A percentile compares a stretch with the other conserved stretches of the same genome.
phyloP scores from a whole-genome alignment of 1,140 invertebrate genomes.

The Grapholita molesta region DNA sequence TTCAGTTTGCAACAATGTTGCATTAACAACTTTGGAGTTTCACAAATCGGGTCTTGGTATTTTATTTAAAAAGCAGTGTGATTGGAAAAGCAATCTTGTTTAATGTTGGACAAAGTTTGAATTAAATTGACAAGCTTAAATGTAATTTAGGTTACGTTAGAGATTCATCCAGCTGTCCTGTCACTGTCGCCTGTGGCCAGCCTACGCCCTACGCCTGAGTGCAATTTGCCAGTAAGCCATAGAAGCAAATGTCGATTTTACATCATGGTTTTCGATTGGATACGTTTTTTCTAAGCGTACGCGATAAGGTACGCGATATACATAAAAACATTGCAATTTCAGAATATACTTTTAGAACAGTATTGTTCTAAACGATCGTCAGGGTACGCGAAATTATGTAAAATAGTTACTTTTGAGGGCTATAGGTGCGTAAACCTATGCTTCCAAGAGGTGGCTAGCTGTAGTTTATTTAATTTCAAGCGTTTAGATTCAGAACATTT shows the following conservation, averaged over 20 bases:
- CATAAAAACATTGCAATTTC: not conserved
- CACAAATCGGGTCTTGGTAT: constrained; percentile 13
- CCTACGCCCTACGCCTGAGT: not conserved
- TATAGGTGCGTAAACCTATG: too few relatives aligned
- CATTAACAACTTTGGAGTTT: constrained; percentile 8
- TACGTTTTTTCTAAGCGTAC: too few relatives aligned
- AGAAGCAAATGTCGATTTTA: not conserved
- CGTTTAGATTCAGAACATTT: too few relatives aligned
- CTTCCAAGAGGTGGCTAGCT: too few relatives aligned
- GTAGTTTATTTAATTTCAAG: too few relatives aligned
- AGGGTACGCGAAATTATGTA: too few relatives aligned
- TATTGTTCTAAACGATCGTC: too few relatives aligned
- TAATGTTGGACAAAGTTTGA: not conserved
- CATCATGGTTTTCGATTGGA: too few relatives aligned
- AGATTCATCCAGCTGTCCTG: not conserved
- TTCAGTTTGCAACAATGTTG: constrained; percentile 20
- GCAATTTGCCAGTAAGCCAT: not conserved
- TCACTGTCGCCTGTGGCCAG: not conserved
- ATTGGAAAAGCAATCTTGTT: not conserved
- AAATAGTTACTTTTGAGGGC: too few relatives aligned
- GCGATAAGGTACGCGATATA: too few relatives aligned
- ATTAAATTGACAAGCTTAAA: not conserved
- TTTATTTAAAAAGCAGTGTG: not conserved
- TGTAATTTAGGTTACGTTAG: not conserved
- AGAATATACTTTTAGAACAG: too few relatives aligned